These are phyloP conservation scores for Volucella inanis DNA, from an alignment of 2,888 invertebrate genomes.

Conservation along the genomic window DNA sequence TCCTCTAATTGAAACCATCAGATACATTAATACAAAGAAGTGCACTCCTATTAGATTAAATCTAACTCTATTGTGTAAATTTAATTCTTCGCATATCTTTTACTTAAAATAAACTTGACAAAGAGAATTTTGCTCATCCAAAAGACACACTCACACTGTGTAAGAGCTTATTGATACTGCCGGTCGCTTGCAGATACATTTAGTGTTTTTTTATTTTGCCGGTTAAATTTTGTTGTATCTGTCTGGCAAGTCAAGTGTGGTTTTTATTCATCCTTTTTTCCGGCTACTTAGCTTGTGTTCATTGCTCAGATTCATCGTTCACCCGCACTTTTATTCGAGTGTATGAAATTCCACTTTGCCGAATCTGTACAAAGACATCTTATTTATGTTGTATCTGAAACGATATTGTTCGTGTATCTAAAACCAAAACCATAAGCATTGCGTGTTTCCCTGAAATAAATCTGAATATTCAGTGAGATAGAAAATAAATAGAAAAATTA, in stretches of 20 bases:
- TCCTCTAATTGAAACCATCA: conserved; percentile 30
- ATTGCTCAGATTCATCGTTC: conserved; percentile 6
- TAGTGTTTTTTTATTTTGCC: conserved; percentile 22
- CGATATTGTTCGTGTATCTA: conserved; percentile 32
- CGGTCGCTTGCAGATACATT: conserved; percentile 57
- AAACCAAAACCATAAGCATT: conserved; percentile 14
- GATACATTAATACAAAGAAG: conserved; percentile 18
- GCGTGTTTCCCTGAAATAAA: conserved; percentile 53
- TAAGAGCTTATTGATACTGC: conserved; percentile 44
- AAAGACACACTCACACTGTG: background rate
- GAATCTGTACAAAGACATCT: conserved; percentile 30
- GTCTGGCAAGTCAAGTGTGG: conserved; percentile 52
- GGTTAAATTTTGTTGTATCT: conserved; percentile 13
- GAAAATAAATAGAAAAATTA: conserved; percentile 10
- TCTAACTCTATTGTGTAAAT: conserved; percentile 5
- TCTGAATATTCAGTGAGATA: conserved; percentile 23
- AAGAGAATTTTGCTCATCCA: conserved; percentile 55
- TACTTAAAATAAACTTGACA: conserved; percentile 53
- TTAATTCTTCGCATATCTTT: background rate
- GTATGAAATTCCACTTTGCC: conserved; percentile 24
- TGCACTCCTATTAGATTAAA: conserved; percentile 17
- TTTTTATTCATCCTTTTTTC: conserved; percentile 42
- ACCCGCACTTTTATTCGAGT: conserved; percentile 49
- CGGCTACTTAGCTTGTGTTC: conserved; percentile 33
- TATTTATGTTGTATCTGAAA: conserved; percentile 33